Evolutionary conservation across 2,797 vertebrate genomes (phyloP).

Genomic region (Balearica regulorum): DNA sequence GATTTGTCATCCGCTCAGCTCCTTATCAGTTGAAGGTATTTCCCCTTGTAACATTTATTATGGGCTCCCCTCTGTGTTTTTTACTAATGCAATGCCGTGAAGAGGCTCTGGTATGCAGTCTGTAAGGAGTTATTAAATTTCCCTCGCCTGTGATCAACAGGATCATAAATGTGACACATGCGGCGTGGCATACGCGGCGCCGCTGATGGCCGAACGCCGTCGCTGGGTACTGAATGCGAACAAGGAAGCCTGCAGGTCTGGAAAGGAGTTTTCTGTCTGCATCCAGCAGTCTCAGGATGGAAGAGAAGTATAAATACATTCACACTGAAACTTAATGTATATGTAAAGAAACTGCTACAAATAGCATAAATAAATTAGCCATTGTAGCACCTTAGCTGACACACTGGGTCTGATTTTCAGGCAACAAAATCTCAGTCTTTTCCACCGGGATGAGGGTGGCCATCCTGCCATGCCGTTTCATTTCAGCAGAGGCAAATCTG

Average conservation of each 20-base stretch:
- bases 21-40: slow-evolving; percentile 68
- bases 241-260: not conserved
- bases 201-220: not conserved
- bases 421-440: not conserved
- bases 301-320: not conserved
- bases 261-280: not conserved
- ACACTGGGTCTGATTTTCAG: not conserved
- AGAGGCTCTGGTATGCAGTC: not conserved
- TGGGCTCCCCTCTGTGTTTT: slow-evolving; percentile 16
- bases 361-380: not conserved
- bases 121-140: slow-evolving; percentile 10
- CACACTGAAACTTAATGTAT: not conserved
- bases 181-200: accelerated
- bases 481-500: not conserved
- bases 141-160: not conserved
- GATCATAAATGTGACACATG: not conserved
- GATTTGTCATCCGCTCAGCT: slow-evolving; percentile 55
- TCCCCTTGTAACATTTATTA: slow-evolving; percentile 63
- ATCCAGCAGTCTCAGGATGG: not conserved
- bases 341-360: not conserved
- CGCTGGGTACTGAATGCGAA: not conserved
- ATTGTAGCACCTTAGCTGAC: not conserved
- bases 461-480: not conserved
- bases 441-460: not conserved
- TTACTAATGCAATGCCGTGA: not conserved